A percentile compares a stretch with the other conserved stretches of the same genome.
These are phyloP conservation scores for Rostratula benghalensis DNA, from an alignment of 2,113 vertebrate species.

Conservation along the genomic window DNA sequence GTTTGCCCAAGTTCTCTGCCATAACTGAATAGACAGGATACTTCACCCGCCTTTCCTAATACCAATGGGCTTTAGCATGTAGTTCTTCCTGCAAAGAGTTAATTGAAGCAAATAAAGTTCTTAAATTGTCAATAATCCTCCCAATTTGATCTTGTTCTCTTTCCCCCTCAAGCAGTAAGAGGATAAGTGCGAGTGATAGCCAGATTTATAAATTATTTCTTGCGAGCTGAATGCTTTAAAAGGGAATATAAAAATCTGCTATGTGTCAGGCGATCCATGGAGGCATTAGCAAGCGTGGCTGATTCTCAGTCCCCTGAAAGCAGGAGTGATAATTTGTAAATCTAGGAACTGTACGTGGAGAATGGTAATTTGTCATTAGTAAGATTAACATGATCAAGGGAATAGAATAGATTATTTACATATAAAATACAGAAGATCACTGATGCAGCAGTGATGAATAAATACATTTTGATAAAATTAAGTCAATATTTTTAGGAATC, in stretches of 20 bases:
- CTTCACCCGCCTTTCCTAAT: neutral
- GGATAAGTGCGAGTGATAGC: constrained; percentile 70
- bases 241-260: constrained; percentile 73
- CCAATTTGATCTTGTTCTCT: constrained; percentile 73
- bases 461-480: constrained; percentile 65
- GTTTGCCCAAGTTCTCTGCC: neutral
- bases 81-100: constrained; percentile 60
- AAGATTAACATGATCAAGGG: constrained; percentile 83
- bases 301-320: constrained; percentile 78
- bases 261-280: constrained; percentile 72
- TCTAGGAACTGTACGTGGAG: constrained; percentile 78
- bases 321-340: constrained; percentile 81
- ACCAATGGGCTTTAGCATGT: neutral
- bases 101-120: constrained; percentile 72
- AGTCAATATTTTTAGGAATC: constrained; percentile 48
- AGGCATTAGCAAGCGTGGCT: constrained; percentile 77
- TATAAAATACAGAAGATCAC: constrained; percentile 78
- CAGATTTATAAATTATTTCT: constrained; percentile 78
- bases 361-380: constrained; percentile 86
- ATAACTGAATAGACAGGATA: neutral
- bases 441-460: constrained; percentile 75
- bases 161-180: constrained; percentile 67
- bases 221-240: constrained; percentile 75
- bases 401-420: constrained; percentile 84
- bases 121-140: constrained; percentile 80